Conservation (phyloP, 2,888 invertebrate species). For the Cynaeus angustus region DNA sequence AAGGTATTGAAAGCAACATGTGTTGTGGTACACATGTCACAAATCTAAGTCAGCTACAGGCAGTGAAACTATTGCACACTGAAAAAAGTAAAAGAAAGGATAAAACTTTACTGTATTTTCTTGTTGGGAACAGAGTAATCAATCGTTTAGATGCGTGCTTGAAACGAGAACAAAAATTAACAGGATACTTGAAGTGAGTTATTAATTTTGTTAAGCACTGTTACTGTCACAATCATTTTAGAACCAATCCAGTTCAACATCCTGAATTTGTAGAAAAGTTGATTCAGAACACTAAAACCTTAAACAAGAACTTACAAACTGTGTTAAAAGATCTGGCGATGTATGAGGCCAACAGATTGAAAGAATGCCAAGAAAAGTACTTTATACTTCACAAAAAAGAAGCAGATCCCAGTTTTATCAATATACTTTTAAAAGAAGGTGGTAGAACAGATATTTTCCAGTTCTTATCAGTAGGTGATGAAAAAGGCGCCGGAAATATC, state of each 20-base stretch:
- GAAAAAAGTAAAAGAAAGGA: constrained; percentile 84
- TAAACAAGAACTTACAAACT: constrained; percentile 79
- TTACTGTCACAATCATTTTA: constrained; percentile 62
- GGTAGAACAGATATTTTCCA: constrained; percentile 76
- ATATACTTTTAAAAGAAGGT: constrained; percentile 79
- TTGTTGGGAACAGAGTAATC: constrained; percentile 82
- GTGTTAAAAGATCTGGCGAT: constrained; percentile 81
- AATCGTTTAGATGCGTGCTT: constrained; percentile 77
- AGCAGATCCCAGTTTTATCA: constrained; percentile 86
- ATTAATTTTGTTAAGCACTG: background rate
- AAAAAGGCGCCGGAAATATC: constrained; percentile 76
- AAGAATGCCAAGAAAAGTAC: constrained; percentile 73
- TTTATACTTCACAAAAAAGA: constrained; percentile 80
- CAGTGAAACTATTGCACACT: constrained; percentile 78
- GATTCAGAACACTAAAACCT: constrained; percentile 78
- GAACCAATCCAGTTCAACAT: constrained; percentile 82
- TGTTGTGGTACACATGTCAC: constrained; percentile 93
- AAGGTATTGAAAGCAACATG: constrained; percentile 85
- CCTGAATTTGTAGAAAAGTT: constrained; percentile 83
- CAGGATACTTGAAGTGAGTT: constrained; percentile 79
- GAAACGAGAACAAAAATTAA: constrained; percentile 81
- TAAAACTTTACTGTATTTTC: constrained; percentile 79
- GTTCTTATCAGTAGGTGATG: constrained; percentile 83
- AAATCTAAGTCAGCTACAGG: constrained; percentile 81
- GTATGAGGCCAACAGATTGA: constrained; percentile 79